phyloP scores from a whole-genome alignment of 2,113 vertebrate genomes.

The zebrafish (Danio rerio) region GRCz12tu NC_133195.1:30653001-30653500 shows the following conservation, averaged over 20 bases:
- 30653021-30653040: too few relatives aligned
- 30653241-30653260: neutral
- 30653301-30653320: neutral
- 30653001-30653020: too few relatives aligned
- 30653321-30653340: neutral
- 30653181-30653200: slow-evolving; percentile 8
- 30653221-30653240: neutral
- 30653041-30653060: neutral
- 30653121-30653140: neutral
- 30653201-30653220: neutral
- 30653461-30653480: neutral
- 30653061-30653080: neutral
- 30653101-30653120: neutral
- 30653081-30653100: neutral
- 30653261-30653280: neutral
- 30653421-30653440: neutral
- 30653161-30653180: neutral
- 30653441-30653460: neutral
- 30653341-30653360: neutral
- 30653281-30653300: neutral
- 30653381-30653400: neutral
- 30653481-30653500: too few relatives aligned
- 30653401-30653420: neutral
- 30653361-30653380: neutral
- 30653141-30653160: neutral